Base-by-base conservation (phyloP, 2,888 invertebrate species). In the Tachina fera region DNA sequence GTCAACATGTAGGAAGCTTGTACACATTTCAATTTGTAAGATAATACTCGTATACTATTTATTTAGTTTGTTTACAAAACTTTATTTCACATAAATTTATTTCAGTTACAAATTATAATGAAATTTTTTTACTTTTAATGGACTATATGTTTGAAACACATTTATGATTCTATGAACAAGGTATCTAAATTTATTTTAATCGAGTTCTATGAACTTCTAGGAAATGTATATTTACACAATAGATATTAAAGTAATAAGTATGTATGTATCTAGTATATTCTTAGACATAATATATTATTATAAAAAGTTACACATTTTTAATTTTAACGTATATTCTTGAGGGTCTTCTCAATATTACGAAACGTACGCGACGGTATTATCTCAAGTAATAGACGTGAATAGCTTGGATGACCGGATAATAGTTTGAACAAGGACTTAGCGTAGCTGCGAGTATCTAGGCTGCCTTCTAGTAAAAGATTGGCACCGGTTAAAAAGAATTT, bases 381-480 rank as follows among this genome's bases (percentile, higher is more conserved):
- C 88, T 97, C 98, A 87, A 95, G 94, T 61, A 98, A 93, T 89
- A 96, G 94, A 87, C 95, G 95, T 74, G 96, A 95, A 92, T 98
- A 98, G 75, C 95, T 95, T 9, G 94, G 94, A 92, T 97, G 96
- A 31, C 94, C 94, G 74, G 96, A 95, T 61, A 98, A 93, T 72
- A 95, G 93, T 22, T 95, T 94, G 89, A 98, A 96, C 87, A 98
- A 95, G 76, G 95, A 94, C 90, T 97, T 96, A 1, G 97, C 97
- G 91, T 96, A 95, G 89, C 95, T 95, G 86, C 98, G 95, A 0
- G 98, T 96, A 87, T 98, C 97, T 41, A 97, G 94, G 91, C 96
- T 96, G 22, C 97, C 97, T 91, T 99, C 98, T 41, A 95, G 96
- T 9, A 98, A 93, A 86, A 98, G 95, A 90, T 96, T 96, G 0